Percentiles rank a stretch among this genome's conserved stretches.
Evolutionary conservation across 2,113 vertebrate species (phyloP).

Genomic region (Lepus americanus): DNA sequence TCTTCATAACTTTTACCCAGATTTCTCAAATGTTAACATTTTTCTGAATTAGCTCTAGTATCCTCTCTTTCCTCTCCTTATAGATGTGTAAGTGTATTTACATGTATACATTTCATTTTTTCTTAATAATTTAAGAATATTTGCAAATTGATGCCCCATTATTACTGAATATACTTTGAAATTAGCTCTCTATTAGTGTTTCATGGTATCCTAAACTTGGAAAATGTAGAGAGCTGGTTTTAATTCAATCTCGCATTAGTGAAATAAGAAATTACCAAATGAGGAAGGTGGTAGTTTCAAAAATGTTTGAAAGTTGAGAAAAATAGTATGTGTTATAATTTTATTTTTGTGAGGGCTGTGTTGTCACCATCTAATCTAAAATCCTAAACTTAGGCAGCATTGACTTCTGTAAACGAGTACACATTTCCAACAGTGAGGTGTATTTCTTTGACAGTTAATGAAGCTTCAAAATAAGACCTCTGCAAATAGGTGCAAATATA

Average conservation of each 20-base stretch:
- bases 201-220: constrained; percentile 72
- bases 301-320: constrained; percentile 32
- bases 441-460: constrained; percentile 63
- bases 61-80: background rate
- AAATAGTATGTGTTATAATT: constrained; percentile 50
- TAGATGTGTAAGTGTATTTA: background rate
- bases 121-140: constrained; percentile 12
- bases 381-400: constrained; percentile 62
- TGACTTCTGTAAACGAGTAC: constrained; percentile 39
- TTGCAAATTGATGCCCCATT: constrained; percentile 25
- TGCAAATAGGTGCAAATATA: constrained; percentile 58
- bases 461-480: constrained; percentile 66
- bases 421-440: constrained; percentile 40
- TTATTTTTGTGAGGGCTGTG: constrained; percentile 34
- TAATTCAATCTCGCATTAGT: constrained; percentile 69
- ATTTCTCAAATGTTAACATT: constrained; percentile 35
- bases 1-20: background rate
- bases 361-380: constrained; percentile 75
- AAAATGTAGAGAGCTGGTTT: constrained; percentile 72
- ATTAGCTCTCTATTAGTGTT: constrained; percentile 1
- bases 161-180: constrained; percentile 59
- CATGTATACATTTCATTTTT: background rate
- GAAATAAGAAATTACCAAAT: constrained; percentile 74
- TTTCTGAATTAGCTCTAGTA: background rate
- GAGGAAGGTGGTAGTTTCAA: constrained; percentile 64